These are phyloP conservation scores for Leptobrachium ailaonicum DNA, from an alignment of 2,113 vertebrate species.

Conservation along the genomic window DNA sequence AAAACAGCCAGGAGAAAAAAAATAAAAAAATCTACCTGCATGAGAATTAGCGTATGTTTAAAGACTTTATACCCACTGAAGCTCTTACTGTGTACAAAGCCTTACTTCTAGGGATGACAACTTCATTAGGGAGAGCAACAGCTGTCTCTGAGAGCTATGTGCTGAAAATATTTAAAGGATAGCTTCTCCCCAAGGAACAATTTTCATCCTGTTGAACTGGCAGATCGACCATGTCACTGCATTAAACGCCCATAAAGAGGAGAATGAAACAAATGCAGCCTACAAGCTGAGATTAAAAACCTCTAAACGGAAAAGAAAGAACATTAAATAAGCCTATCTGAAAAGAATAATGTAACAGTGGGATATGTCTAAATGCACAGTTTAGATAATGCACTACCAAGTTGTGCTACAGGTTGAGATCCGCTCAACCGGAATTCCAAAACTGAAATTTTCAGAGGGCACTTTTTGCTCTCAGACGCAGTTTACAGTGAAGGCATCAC, in stretches of 20 bases:
- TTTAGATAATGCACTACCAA: too few species aligned
- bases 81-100: slow-evolving; percentile 10
- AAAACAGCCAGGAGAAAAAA: background rate
- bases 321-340: too few species aligned
- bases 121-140: slow-evolving; percentile 31
- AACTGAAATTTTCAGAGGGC: too few species aligned
- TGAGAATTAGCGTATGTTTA: slow-evolving; percentile 11
- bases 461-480: too few species aligned
- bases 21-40: background rate
- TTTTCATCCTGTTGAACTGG: slow-evolving; percentile 6
- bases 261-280: too few species aligned
- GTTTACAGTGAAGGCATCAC: too few species aligned
- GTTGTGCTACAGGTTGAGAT: too few species aligned
- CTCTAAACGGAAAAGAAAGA: too few species aligned
- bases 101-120: slow-evolving; percentile 4
- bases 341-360: too few species aligned
- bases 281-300: too few species aligned
- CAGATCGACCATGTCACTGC: background rate
- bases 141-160: slow-evolving; percentile 19
- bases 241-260: slow-evolving; percentile 1
- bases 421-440: too few species aligned
- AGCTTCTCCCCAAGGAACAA: slow-evolving; percentile 10
- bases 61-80: slow-evolving; percentile 11
- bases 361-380: too few species aligned
- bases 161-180: slow-evolving; percentile 15